These are phyloP conservation scores for Polydrusus tereticollis DNA, from an alignment of 2,888 invertebrate species.

Conservation along the genomic window DNA sequence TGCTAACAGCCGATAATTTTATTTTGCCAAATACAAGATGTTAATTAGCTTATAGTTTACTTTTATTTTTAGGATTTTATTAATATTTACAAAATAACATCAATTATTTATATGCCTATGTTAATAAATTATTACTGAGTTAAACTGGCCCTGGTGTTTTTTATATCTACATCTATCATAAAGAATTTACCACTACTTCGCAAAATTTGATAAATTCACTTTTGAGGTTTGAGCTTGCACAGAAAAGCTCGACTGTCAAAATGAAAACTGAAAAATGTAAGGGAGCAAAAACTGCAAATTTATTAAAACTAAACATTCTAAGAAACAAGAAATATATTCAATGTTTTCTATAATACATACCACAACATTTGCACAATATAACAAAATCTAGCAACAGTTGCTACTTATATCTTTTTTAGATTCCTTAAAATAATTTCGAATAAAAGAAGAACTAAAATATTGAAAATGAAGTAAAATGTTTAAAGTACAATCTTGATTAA, in stretches of 20 bases:
- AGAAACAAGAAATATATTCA: slow-evolving; percentile 17
- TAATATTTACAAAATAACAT: not conserved
- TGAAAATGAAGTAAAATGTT: not conserved
- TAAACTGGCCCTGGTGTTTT: no score
- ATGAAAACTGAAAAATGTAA: no score
- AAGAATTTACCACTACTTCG: no score
- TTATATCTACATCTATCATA: no score
- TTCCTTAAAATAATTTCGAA: no score
- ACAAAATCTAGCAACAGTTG: slow-evolving; percentile 7
- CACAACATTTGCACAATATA: slow-evolving; percentile 12
- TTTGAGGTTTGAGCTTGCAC: no score
- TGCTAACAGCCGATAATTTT: no score
- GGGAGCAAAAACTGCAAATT: no score
- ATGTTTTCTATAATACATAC: slow-evolving; percentile 2
- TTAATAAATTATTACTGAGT: no score
- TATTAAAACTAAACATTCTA: not conserved
- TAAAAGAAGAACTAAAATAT: not conserved
- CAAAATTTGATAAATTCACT: no score
- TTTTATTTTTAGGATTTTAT: no score
- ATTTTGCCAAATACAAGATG: not conserved
- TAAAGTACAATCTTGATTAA: not conserved
- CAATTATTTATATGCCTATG: not conserved
- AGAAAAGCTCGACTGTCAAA: no score
- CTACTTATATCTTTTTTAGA: not conserved
- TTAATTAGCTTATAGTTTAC: not conserved